Conservation (phyloP, 1,140 invertebrate species). For the Apolygus lucorum region DNA sequence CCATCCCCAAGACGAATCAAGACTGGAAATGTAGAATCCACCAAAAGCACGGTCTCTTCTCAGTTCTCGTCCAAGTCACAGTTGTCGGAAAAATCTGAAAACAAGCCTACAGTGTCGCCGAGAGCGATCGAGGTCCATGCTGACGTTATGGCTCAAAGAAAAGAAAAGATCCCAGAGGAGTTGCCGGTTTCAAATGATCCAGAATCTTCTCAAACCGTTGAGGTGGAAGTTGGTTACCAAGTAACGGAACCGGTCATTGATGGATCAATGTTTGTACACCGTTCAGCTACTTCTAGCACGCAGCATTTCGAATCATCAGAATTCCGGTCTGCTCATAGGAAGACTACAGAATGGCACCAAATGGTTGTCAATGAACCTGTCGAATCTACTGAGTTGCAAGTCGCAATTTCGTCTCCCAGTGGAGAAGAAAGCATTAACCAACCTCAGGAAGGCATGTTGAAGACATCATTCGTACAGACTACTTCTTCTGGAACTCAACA, state of each 20-base stretch:
- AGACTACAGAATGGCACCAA: neutral
- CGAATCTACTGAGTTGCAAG: neutral
- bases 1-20: neutral
- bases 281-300: neutral
- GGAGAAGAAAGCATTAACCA: neutral
- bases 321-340: neutral
- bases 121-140: neutral
- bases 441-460: neutral
- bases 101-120: neutral
- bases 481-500: neutral
- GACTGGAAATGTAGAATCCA: neutral
- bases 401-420: neutral
- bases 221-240: constrained; percentile 2
- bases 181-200: neutral
- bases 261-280: neutral
- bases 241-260: neutral
- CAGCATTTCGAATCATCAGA: neutral
- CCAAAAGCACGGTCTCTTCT: neutral
- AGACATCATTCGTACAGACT: neutral
- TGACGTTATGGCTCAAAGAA: no score
- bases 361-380: neutral
- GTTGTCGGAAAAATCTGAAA: no score
- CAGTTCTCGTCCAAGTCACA: neutral
- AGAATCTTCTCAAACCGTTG: neutral
- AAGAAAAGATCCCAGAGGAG: neutral